Conservation (phyloP, 2,113 vertebrate genomes). For the Telmatochromis sp. region DNA sequence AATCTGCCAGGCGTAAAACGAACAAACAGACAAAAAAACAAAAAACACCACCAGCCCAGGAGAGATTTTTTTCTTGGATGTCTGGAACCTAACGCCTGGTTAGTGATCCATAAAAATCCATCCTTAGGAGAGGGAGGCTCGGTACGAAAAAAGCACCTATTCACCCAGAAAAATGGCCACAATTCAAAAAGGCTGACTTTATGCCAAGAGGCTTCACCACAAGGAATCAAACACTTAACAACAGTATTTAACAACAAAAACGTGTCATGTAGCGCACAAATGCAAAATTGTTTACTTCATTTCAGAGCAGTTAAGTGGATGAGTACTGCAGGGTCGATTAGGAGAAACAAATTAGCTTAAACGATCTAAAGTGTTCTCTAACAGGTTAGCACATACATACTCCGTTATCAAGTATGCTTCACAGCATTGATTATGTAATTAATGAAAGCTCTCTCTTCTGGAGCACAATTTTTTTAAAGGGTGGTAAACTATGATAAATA, state of each 20-base stretch:
- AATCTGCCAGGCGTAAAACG: background rate
- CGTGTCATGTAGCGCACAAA: background rate
- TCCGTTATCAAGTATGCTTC: background rate
- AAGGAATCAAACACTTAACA: background rate
- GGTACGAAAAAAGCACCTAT: background rate
- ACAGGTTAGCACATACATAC: background rate
- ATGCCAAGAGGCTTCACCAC: background rate
- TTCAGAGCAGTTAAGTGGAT: background rate
- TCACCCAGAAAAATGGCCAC: background rate
- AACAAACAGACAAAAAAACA: background rate
- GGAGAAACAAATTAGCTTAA: background rate
- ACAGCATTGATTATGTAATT: background rate
- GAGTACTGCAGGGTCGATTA: background rate
- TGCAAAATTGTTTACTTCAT: background rate
- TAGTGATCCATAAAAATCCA: slow-evolving; percentile 27
- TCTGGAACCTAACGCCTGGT: slow-evolving; percentile 1
- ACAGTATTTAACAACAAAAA: background rate
- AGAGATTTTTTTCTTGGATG: background rate
- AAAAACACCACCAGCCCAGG: background rate
- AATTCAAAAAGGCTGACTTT: background rate
- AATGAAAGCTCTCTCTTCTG: background rate
- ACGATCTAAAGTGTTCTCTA: background rate
- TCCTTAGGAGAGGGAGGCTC: background rate
- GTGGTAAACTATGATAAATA: background rate
- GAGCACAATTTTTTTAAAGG: background rate